These are phyloP conservation scores for Erynnis tages DNA, from an alignment of 2,888 invertebrate genomes.

Conservation along the genomic window DNA sequence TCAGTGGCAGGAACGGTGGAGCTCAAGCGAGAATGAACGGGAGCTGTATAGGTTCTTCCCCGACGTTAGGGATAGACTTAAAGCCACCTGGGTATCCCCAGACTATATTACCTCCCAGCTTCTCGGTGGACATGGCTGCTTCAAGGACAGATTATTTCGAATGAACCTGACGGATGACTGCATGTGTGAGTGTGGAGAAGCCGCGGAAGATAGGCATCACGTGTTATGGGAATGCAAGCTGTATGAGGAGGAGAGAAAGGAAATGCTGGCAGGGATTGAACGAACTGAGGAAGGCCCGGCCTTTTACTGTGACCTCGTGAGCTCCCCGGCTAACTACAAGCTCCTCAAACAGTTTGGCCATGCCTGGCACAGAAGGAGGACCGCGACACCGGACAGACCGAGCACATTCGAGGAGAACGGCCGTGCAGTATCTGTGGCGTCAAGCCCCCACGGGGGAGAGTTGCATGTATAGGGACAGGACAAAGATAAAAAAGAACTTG, in stretches of 20 bases:
- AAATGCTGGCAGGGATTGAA: not conserved
- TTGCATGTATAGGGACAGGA: too few species aligned
- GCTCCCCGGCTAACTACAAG: not conserved
- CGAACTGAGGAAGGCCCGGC: not conserved
- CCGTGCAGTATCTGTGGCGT: too few species aligned
- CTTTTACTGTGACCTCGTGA: constrained; percentile 7
- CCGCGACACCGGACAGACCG: too few species aligned
- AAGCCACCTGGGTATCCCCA: constrained; percentile 33
- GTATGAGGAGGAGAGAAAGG: not conserved
- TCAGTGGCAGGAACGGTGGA: constrained; percentile 35
- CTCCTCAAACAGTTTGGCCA: not conserved
- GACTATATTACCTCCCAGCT: constrained; percentile 35
- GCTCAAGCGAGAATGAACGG: constrained; percentile 26
- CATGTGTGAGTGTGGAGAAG: constrained; percentile 25
- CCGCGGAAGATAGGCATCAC: constrained; percentile 21
- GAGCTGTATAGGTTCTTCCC: constrained; percentile 37
- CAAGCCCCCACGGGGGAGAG: too few species aligned
- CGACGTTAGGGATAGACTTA: constrained; percentile 31
- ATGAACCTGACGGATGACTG: constrained; percentile 28
- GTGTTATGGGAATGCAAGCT: constrained; percentile 25
- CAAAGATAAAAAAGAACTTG: too few species aligned
- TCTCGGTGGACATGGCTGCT: constrained; percentile 36
- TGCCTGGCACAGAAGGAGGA: not conserved
- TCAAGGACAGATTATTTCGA: constrained; percentile 27
- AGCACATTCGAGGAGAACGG: too few species aligned